Base-by-base conservation (phyloP, 2,113 vertebrate genomes). In the Xenopus laevis region DNA sequence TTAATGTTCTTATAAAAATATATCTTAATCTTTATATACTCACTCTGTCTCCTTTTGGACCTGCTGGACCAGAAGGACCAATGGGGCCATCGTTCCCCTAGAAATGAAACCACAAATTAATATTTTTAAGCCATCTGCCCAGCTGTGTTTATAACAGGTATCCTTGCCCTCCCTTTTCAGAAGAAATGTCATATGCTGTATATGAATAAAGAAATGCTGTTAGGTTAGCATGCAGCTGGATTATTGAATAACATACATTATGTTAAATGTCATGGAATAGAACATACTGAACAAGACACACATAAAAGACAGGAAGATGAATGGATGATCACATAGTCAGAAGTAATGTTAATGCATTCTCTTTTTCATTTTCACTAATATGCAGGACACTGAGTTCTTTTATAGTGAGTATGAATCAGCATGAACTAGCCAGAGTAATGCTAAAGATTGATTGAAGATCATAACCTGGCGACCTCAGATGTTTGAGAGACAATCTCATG, bases 11-110 rank as follows among this genome's bases (percentile, higher is more conserved):
- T 40, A 40, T 40, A 40, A 40, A 40, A 7, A 40, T 40, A 40
- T 40, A 40, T 40, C 33, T 40, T 40, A 6, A 40, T 40, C 0
- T 61, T 65, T 18, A 13, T 7, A 21, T 0, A 93, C 97, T 95
- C 90, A 99, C 97, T 83, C 90, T 89, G 86, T 99, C 97, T 81
- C 97, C 97, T 89, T 99, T 99, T 8, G 97, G 97, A 81, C 97
- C 97, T 79, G 97, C 97, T 60, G 95, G 97, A 78, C 97, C 97
- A 27, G 95, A 87, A 65, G 94, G 92, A 84, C 97, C 97, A 17
- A 83, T 4, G 65, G 97, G 94, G 53, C 97, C 97, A 81, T 98
- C 96, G 74, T 85, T 80, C 73, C 97, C 97, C 97, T 98, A 81
- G 47, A 80, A 83, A 27, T 27, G 23, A 74, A 71, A 46, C 63